Evolutionary conservation across 1,140 invertebrate genomes (phyloP).

Genomic region (Drosophila ananassae): DNA sequence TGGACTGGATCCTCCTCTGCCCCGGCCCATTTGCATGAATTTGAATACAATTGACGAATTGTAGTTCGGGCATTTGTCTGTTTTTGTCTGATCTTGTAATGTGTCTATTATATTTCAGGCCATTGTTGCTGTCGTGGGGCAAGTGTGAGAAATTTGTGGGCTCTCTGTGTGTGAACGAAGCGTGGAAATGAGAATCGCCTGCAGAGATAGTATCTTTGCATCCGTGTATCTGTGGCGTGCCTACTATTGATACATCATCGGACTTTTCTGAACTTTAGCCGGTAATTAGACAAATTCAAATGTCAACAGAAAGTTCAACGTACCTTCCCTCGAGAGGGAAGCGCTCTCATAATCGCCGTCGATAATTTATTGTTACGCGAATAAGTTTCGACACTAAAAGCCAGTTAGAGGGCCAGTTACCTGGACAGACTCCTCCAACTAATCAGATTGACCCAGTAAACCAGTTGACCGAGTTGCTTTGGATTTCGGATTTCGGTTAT

Average conservation of each 20-base stretch:
- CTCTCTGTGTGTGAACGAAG: conserved; percentile 62
- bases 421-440: conserved; percentile 32
- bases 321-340: conserved; percentile 16
- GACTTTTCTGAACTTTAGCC: conserved; percentile 65
- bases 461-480: conserved; percentile 56
- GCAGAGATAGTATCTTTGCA: conserved; percentile 2
- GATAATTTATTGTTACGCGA: conserved; percentile 81
- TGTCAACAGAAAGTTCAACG: conserved; percentile 79
- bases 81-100: conserved; percentile 67
- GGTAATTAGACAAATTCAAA: conserved; percentile 74
- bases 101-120: conserved; percentile 71
- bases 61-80: conserved; percentile 70
- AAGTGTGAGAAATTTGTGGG: conserved; percentile 62
- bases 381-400: conserved; percentile 69
- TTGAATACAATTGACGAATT: conserved; percentile 83
- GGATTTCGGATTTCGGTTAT: conserved; percentile 34
- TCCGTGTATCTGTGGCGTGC: conserved; percentile 56
- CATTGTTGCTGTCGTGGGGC: conserved; percentile 43
- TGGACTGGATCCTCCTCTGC: conserved; percentile 18
- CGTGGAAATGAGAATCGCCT: conserved; percentile 49
- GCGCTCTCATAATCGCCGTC: conserved; percentile 62
- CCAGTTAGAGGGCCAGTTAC: conserved; percentile 8
- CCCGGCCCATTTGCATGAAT: conserved; percentile 74
- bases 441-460: conserved; percentile 81
- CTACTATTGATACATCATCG: conserved; percentile 71